Evolutionary conservation across 2,888 invertebrate species (phyloP), one percentile per base, ranked within the genome.

Genomic region (Cordilura impudica): DNA sequence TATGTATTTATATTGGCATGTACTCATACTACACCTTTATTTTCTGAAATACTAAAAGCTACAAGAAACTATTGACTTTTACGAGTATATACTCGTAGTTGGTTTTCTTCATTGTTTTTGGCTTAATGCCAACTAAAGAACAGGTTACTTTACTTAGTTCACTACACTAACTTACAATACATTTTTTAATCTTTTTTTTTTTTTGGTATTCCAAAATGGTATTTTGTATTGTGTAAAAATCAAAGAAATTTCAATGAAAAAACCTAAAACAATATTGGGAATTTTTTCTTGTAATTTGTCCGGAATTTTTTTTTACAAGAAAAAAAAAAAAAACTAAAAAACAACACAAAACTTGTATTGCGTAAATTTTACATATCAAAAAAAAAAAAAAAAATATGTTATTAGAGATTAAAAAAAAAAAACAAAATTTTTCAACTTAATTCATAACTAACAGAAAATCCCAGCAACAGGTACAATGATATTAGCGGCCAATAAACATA

Each of bases 111-210:
- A 71, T 56, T 63, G 29, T 72, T 54, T 45, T 79, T 71, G 79
- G 75, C 75, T 79, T 75, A 79, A 79, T 75, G 75, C 79, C 79
- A 79, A 79, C 56, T 74, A 71, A 74, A 79, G 79, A 79, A 79
- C 75, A 79, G 79, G 79, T 79, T 79, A 71, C 66, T 67, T 51
- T 43, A 26, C 23, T 67, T 74, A 29, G 39, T 66, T 29, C 56
- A 43, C 43, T 29, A 51, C 49, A 51, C 43, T 53, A 76, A 70
- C 43, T 77, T 66, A 39, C 35, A n/a, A n/a, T n/a, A 49, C 49
- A 39, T 61, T 29, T 47, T 31, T 54, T 23, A 23, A 31, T 19
- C 43, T 45, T n/a, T 18, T 21, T 51, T 53, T 69, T 63, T 2
- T 26, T 31, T 16, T 43, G 23, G 5, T 54, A 54, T 8, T 18